These are phyloP conservation scores for Drosophila takahashii DNA, from an alignment of 1,140 invertebrate genomes.

Conservation along the genomic window DNA sequence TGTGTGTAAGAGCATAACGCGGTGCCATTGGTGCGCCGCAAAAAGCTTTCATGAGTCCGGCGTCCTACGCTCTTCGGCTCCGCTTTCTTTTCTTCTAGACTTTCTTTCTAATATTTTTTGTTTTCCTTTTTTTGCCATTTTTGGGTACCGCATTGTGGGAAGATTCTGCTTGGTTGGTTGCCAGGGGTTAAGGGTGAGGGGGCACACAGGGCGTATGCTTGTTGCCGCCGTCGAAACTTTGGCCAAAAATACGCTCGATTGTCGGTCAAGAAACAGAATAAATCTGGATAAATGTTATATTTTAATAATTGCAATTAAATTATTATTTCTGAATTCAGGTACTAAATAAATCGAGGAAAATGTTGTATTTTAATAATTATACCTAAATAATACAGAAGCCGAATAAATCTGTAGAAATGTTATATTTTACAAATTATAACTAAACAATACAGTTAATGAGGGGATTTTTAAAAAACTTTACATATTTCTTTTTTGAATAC, in stretches of 20 bases:
- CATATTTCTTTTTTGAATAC: no score
- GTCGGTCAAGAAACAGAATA: conserved; percentile 1
- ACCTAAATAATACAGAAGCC: no score
- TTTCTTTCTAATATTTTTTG: conserved; percentile 12
- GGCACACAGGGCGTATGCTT: conserved; percentile 35
- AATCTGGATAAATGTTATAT: neutral
- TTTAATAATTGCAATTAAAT: no score
- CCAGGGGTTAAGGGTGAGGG: neutral
- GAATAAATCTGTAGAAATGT: no score
- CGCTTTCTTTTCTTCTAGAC: conserved; percentile 35
- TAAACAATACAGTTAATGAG: no score
- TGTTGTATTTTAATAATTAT: no score
- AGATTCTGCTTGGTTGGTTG: conserved; percentile 41
- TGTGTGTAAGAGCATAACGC: conserved; percentile 83
- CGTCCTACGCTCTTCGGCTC: conserved; percentile 52
- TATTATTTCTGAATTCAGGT: no score
- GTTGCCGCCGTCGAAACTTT: conserved; percentile 2
- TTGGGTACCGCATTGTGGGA: conserved; percentile 54
- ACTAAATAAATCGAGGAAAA: no score
- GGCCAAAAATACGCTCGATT: neutral
- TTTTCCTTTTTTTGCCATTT: conserved; percentile 13
- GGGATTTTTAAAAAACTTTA: no score
- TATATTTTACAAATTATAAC: no score
- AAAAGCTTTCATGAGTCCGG: conserved; percentile 84
- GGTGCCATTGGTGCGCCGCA: conserved; percentile 85